phyloP scores from a whole-genome alignment of 2,797 vertebrate genomes.

The Pithecia hirsuta region DNA sequence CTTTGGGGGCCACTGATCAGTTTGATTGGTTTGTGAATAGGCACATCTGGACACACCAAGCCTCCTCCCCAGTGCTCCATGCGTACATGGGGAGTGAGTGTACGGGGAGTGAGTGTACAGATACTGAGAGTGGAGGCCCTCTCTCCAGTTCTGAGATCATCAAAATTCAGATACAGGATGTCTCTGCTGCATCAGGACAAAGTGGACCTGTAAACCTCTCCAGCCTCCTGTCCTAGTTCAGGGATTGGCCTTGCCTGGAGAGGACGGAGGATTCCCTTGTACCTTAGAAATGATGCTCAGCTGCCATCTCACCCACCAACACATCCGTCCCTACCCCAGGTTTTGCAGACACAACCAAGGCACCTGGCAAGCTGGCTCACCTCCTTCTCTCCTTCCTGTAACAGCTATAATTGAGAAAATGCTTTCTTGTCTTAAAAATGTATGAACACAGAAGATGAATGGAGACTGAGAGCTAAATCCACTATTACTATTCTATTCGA shows the following conservation, averaged over 20 bases:
- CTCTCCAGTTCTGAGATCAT: background rate
- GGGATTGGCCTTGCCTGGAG: background rate
- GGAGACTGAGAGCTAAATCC: constrained; percentile 52
- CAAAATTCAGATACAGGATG: background rate
- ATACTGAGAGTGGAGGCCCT: background rate
- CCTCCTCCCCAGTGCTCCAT: background rate
- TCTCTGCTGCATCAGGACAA: background rate
- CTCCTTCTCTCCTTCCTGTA: background rate
- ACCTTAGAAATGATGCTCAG: background rate
- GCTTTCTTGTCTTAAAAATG: constrained; percentile 62
- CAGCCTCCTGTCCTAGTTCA: background rate
- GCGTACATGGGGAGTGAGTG: background rate
- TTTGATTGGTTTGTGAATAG: background rate
- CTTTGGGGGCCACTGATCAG: background rate
- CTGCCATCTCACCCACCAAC: rapidly evolving
- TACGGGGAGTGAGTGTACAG: background rate
- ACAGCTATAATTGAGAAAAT: constrained; percentile 48
- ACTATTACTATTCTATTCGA: constrained; percentile 63
- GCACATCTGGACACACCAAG: background rate
- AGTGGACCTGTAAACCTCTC: rapidly evolving
- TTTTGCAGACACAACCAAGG: background rate
- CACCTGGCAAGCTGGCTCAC: background rate
- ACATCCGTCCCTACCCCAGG: background rate
- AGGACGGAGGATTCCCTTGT: background rate
- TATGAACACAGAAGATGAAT: constrained; percentile 55